phyloP scores from a whole-genome alignment of 2,113 vertebrate species.

The Coptodon rendalli region DNA sequence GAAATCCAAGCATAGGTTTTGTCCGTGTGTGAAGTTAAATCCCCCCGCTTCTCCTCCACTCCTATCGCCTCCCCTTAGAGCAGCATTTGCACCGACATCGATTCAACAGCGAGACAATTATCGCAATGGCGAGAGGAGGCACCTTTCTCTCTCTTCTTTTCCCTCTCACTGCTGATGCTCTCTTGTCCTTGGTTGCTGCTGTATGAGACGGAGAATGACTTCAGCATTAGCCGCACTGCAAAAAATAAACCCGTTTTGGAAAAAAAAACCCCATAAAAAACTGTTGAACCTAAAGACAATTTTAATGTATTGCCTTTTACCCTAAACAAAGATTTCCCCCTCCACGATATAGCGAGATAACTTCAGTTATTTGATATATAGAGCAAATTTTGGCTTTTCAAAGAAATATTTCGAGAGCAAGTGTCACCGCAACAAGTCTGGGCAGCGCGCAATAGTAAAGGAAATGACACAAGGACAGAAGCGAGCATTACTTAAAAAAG shows the following conservation, averaged over 20 bases:
- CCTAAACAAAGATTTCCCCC: background rate
- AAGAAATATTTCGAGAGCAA: background rate
- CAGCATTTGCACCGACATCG: conserved; percentile 24
- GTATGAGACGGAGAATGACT: conserved; percentile 49
- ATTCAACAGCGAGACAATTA: conserved; percentile 46
- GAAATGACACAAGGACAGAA: background rate
- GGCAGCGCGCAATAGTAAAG: background rate
- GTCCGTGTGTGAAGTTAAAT: conserved; percentile 59
- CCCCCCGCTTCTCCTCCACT: conserved; percentile 17
- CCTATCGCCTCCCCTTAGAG: conserved; percentile 27
- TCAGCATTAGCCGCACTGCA: conserved; percentile 37
- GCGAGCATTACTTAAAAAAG: background rate
- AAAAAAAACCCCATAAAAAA: background rate
- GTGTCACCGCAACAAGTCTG: background rate
- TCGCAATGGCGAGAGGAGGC: conserved; percentile 52
- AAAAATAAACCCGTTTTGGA: conserved; percentile 18
- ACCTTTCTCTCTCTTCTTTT: conserved; percentile 34
- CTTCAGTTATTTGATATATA: background rate
- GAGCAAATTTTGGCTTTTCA: background rate
- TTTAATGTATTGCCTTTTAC: background rate
- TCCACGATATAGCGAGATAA: background rate
- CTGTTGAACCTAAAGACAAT: background rate
- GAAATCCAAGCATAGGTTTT: conserved; percentile 91
- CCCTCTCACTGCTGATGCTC: conserved; percentile 52
- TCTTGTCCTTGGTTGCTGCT: conserved; percentile 61